phyloP scores from a whole-genome alignment of 2,888 invertebrate species.

The Anagyrus pseudococci region DNA sequence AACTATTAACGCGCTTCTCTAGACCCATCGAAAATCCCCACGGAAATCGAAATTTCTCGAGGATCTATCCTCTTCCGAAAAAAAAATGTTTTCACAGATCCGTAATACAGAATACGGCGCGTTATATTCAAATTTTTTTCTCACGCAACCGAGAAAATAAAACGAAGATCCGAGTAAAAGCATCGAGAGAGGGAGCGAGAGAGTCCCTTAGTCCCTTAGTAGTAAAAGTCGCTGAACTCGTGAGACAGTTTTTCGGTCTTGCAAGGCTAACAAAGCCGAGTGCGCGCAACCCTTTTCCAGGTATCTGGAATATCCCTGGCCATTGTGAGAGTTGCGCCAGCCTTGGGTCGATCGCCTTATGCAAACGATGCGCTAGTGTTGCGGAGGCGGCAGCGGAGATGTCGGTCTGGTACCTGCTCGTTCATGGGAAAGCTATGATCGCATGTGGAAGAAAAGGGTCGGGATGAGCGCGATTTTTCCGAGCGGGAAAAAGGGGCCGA shows the following conservation, averaged over 20 bases:
- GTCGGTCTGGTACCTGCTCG: too few relatives aligned
- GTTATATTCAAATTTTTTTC: constrained; percentile 4
- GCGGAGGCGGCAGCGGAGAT: constrained; percentile 1
- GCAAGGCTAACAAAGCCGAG: too few relatives aligned
- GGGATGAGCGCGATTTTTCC: constrained; percentile 14
- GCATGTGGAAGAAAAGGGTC: too few relatives aligned
- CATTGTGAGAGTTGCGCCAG: constrained; percentile 11
- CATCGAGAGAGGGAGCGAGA: too few relatives aligned
- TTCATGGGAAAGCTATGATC: too few relatives aligned
- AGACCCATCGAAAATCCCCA: too few relatives aligned
- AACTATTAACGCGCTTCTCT: too few relatives aligned
- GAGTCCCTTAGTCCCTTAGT: too few relatives aligned
- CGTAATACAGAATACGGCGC: neutral
- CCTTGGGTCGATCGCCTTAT: constrained; percentile 47
- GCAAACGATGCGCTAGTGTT: constrained; percentile 54
- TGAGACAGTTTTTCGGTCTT: neutral
- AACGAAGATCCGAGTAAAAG: too few relatives aligned
- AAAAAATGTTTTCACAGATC: constrained; percentile 23
- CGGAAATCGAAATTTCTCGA: too few relatives aligned
- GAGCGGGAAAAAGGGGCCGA: constrained; percentile 6
- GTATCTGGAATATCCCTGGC: constrained; percentile 12
- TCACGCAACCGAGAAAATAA: too few relatives aligned
- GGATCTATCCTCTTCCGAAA: constrained; percentile 5
- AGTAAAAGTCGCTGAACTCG: constrained; percentile 4
- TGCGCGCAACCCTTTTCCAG: constrained; percentile 29